Evolutionary conservation across 2,888 invertebrate genomes (phyloP).

Genomic region (Frankliniella intonsa): DNA sequence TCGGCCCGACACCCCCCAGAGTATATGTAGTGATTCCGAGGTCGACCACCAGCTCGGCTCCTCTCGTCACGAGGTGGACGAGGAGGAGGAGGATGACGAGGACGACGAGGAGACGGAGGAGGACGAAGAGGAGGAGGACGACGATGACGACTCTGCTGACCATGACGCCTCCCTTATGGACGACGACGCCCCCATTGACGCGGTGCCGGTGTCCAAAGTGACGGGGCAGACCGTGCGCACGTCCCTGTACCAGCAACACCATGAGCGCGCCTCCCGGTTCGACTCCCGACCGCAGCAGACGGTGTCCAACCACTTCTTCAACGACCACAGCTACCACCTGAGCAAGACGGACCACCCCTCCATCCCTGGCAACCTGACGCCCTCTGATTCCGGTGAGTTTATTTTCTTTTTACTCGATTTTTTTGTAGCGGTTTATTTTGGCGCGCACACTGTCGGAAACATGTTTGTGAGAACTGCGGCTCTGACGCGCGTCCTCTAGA

Average conservation of each 20-base stretch:
- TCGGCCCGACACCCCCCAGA: not conserved
- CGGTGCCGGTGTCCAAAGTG: not conserved
- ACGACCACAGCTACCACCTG: slow-evolving; percentile 22
- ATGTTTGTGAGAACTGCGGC: not conserved
- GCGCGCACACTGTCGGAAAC: not conserved
- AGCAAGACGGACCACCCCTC: not conserved
- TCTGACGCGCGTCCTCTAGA: not conserved
- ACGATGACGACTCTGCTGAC: not conserved
- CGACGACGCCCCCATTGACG: not conserved
- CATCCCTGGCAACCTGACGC: slow-evolving; percentile 14
- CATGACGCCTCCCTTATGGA: not conserved
- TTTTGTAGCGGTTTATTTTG: not conserved
- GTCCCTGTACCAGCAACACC: not conserved
- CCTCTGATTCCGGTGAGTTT: slow-evolving; percentile 11
- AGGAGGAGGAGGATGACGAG: not conserved
- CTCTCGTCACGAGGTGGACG: not conserved
- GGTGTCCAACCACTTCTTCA: slow-evolving; percentile 17
- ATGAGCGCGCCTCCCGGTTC: not conserved
- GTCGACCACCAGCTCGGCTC: not conserved
- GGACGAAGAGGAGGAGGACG: not conserved
- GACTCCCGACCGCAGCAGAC: slow-evolving; percentile 14
- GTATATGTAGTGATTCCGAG: not conserved
- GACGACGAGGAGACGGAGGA: not conserved
- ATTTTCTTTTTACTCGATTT: not conserved
- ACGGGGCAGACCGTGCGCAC: slow-evolving; percentile 1